phyloP scores from a whole-genome alignment of 2,113 vertebrate species.

The Epinephelus lanceolatus region DNA sequence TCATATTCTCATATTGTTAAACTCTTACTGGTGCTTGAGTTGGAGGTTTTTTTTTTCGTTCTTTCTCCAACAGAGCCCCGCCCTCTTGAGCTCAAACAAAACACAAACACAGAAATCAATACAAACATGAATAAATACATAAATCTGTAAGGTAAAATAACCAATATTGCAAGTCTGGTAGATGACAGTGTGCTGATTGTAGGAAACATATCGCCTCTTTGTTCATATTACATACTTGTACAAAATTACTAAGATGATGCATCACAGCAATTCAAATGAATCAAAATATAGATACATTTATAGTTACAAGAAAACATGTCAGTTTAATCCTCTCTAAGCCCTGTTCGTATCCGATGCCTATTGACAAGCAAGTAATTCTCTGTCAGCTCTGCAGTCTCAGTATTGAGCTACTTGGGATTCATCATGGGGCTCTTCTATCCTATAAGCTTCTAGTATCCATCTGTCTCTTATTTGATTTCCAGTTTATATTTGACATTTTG shows the following conservation, averaged over 20 bases:
- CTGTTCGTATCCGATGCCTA: not conserved
- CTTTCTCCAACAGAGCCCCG: no score
- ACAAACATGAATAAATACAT: not conserved
- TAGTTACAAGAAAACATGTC: not conserved
- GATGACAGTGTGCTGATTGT: no score
- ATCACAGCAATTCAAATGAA: not conserved
- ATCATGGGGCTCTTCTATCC: slow-evolving; percentile 5
- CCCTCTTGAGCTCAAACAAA: no score
- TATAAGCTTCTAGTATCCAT: slow-evolving; percentile 10
- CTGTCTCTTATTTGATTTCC: slow-evolving; percentile 26
- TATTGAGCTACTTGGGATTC: slow-evolving; percentile 14
- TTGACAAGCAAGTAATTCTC: slow-evolving; percentile 28
- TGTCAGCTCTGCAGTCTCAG: slow-evolving; percentile 21
- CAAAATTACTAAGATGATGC: not conserved
- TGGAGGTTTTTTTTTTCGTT: no score
- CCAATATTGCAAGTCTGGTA: not conserved
- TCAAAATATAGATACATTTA: not conserved
- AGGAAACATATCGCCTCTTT: no score
- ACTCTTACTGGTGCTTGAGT: no score
- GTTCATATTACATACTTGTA: not conserved
- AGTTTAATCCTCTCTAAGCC: slow-evolving; percentile 1
- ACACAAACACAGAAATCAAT: no score
- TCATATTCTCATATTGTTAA: no score
- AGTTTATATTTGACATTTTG: slow-evolving; percentile 26
- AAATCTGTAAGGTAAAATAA: not conserved